A percentile compares a stretch with the other conserved stretches of the same genome.
Conservation (phyloP, 2,113 vertebrate species). For the Burhinus oedicnemus region DNA sequence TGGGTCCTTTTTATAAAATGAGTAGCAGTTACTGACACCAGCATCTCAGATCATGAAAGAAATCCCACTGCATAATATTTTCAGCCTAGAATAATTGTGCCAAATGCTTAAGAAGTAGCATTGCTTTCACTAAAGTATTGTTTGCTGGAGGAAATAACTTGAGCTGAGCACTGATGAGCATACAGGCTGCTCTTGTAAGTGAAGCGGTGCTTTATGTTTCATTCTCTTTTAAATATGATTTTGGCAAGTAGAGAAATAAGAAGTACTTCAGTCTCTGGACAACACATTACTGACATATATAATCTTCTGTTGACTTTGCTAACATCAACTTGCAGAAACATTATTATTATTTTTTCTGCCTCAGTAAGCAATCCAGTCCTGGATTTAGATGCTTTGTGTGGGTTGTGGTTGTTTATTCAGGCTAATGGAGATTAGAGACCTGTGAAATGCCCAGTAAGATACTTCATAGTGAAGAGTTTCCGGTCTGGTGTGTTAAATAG, state of each 20-base stretch:
- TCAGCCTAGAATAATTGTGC: neutral
- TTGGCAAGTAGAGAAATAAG: conserved; percentile 35
- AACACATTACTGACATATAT: conserved; percentile 5
- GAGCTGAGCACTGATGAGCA: conserved; percentile 24
- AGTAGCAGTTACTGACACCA: neutral
- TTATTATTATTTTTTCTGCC: conserved; percentile 44
- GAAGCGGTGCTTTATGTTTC: conserved; percentile 14
- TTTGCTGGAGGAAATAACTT: conserved; percentile 14
- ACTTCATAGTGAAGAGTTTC: conserved; percentile 12
- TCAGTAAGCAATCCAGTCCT: conserved; percentile 14
- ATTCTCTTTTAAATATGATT: conserved; percentile 47
- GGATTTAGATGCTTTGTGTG: conserved; percentile 5
- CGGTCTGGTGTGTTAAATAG: conserved; percentile 38
- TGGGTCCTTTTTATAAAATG: neutral
- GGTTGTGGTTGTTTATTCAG: conserved; percentile 26
- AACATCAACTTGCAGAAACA: conserved; percentile 14
- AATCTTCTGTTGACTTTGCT: conserved; percentile 46
- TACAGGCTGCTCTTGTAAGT: conserved; percentile 34
- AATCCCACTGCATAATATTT: neutral
- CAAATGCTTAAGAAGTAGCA: neutral
- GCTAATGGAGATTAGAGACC: conserved; percentile 36
- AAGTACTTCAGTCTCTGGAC: conserved; percentile 25
- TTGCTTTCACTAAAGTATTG: conserved; percentile 1
- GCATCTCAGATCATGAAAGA: neutral
- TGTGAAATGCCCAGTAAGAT: conserved; percentile 31